Evolutionary conservation across 2,797 vertebrate species (phyloP), one percentile per base, ranked within the genome.

Genomic region (Falco novaeseelandiae): DNA sequence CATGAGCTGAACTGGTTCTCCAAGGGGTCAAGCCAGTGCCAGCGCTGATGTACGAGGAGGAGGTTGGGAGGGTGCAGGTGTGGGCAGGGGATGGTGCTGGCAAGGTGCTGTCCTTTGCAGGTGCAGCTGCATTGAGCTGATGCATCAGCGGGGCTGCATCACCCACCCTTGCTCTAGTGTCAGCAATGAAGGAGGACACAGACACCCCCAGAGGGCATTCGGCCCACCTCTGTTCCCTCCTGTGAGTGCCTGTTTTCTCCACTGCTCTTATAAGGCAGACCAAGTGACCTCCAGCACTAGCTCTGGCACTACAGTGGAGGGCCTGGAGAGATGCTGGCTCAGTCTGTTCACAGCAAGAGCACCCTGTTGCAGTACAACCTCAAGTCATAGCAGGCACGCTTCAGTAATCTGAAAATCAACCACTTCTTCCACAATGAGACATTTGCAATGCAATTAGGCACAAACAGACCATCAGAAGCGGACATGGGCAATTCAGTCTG

Each of bases 351-450:
- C 14, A 52, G 74, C 27, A 38, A 42, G 48, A 74, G 74, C 29
- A 49, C 40, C 48, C 46, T 57, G 36, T 15, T 78, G 83, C 76
- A 32, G 36, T 32, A 18, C 79, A 61, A 8, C 74, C 46, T 76
- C 55, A 38, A 0, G 7, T 83, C 90, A 90, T 26, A 58, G 3
- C 36, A 59, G 44, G 49, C 61, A 80, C 1, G 1, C 67, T 89
- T 58, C 34, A 20, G 52, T n/a, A 85, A 93, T 85, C 81, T 89
- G 74, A 71, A 90, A 87, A 95, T 61, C 92, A 85, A 34, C 59
- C 78, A 73, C 83, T 92, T 77, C 44, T 87, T 77, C 70, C 86
- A 61, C 67, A 77, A 34, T 2, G 7, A 78, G 78, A 36, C 57
- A 63, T 84, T 66, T 80, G 36, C 71, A 65, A 78, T n/a, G 72